Conservation (phyloP, 37 sponge, comb jelly and placozoan species). For the Hexactinellida sp. region DNA sequence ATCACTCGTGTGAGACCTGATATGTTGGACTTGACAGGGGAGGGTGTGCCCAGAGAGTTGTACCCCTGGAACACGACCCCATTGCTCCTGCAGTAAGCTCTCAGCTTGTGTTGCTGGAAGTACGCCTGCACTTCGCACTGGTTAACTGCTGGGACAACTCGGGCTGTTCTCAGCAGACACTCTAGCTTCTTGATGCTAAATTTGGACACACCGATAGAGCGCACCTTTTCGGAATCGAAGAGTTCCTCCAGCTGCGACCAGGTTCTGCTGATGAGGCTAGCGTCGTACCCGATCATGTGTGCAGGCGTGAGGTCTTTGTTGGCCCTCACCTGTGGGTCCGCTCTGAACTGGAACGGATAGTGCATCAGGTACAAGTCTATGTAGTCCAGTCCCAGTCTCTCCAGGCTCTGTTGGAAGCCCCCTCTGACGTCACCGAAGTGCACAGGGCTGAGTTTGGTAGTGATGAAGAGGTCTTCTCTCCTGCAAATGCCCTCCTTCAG, state of each 20-base stretch:
- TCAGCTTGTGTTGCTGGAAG: slow-evolving; percentile 63
- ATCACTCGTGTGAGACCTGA: too few relatives aligned
- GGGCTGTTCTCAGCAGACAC: slow-evolving; percentile 47
- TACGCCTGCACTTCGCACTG: too few relatives aligned
- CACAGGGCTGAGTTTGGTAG: slow-evolving; percentile 54
- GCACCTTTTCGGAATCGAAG: slow-evolving; percentile 33
- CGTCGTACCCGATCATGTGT: too few relatives aligned
- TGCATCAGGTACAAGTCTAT: slow-evolving; percentile 56
- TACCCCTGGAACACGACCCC: slow-evolving; percentile 65
- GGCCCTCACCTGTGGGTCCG: too few relatives aligned
- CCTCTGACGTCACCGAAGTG: slow-evolving; percentile 4
- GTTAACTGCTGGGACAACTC: too few relatives aligned
- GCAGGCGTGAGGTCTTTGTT: too few relatives aligned
- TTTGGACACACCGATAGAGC: slow-evolving; percentile 66
- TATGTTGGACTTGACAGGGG: slow-evolving; percentile 19
- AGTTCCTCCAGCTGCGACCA: slow-evolving; percentile 41
- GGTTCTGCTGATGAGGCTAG: too few relatives aligned
- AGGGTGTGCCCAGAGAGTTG: slow-evolving; percentile 57
- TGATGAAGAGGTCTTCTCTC: slow-evolving; percentile 68
- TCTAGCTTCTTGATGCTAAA: slow-evolving; percentile 62
- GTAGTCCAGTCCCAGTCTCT: slow-evolving; percentile 41
- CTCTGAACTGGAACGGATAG: slow-evolving; percentile 34
- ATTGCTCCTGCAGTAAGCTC: slow-evolving; percentile 49
- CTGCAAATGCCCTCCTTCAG: slow-evolving; percentile 58
- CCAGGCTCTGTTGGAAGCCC: slow-evolving; percentile 14